Base-by-base conservation (phyloP, 2,797 vertebrate species). In the Sebastes matsubarae region DNA sequence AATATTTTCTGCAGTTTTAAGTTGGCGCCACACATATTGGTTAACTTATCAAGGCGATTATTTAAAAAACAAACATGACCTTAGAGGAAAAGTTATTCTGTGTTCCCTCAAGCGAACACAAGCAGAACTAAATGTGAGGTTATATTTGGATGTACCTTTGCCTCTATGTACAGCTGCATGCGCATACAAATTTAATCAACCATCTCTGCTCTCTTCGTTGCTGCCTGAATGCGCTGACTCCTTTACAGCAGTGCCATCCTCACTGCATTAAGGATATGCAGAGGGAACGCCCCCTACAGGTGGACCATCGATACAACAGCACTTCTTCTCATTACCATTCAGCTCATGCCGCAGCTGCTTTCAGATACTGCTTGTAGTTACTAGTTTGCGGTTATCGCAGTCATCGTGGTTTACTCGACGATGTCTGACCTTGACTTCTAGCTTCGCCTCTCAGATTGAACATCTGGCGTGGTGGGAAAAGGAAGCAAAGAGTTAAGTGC, bases 181-280 rank as follows among this genome's bases (percentile, higher is more conserved):
- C 38, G 7, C 88, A 93, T 93, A 57, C 87, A 92, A 84, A 85
- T 91, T 88, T 89, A 94, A 93, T 91, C 85, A 91, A 20, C 29
- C 36, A 2, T 68, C 80, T 88, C 80, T 85, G 52, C 81, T 83
- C 77, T 68, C 63, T 30, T 63, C 86, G 81, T 61, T 86, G 80
- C 90, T 88, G 87, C 83, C 84, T 89, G 67, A 84, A 83, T 80
- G 87, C 78, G 11, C 81, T 20, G 52, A 78, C 82, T 87, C 79
- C 73, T 79, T 52, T 61, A 36, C 76, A 86, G 79, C 79, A 64
- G 80, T 50, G 76, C 64, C 83, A 79, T 89, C 78, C 72, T 66
- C 32, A 58, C 79, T 66, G 77, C 79, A 72, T 60, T 1, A 42
- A 42, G 59, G 59, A 34, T 73, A 38, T 70, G 80, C 88, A 86